Conservation (phyloP, 2,888 invertebrate species). For the Lathronympha strigana region DNA sequence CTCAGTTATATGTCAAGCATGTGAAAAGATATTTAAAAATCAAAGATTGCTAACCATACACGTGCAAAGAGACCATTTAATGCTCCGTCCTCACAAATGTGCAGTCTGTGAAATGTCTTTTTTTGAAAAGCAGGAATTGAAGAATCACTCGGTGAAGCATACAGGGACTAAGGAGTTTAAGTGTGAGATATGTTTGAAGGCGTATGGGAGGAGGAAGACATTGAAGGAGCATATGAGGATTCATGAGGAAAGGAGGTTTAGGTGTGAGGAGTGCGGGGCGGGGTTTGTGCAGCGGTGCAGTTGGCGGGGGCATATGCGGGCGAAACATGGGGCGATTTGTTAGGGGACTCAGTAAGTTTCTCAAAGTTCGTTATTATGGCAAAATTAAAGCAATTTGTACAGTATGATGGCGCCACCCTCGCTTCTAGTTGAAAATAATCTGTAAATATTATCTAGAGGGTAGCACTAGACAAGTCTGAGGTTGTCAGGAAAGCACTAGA, state of each 20-base stretch:
- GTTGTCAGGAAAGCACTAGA: too few relatives aligned
- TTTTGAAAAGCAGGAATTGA: slow-evolving; percentile 58
- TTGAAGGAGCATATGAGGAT: slow-evolving; percentile 44
- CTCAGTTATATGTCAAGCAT: slow-evolving; percentile 31
- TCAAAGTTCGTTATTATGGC: too few relatives aligned
- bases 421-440: too few relatives aligned
- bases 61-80: slow-evolving; percentile 46
- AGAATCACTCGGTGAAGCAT: slow-evolving; percentile 63
- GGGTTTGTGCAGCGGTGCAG: slow-evolving; percentile 51
- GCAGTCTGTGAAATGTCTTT: slow-evolving; percentile 57
- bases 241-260: slow-evolving; percentile 47
- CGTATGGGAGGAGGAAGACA: slow-evolving; percentile 47
- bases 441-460: too few relatives aligned
- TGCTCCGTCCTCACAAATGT: slow-evolving; percentile 43
- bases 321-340: slow-evolving; percentile 35
- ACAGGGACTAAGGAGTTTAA: slow-evolving; percentile 57
- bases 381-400: too few relatives aligned
- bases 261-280: slow-evolving; percentile 62
- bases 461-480: too few relatives aligned
- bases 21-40: slow-evolving; percentile 58
- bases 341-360: slow-evolving; percentile 1
- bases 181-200: slow-evolving; percentile 57
- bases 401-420: too few relatives aligned
- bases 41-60: slow-evolving; percentile 59
- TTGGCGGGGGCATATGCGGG: slow-evolving; percentile 52